phyloP scores from a whole-genome alignment of 2,888 invertebrate species.

The Lasioglossum lativentre region DNA sequence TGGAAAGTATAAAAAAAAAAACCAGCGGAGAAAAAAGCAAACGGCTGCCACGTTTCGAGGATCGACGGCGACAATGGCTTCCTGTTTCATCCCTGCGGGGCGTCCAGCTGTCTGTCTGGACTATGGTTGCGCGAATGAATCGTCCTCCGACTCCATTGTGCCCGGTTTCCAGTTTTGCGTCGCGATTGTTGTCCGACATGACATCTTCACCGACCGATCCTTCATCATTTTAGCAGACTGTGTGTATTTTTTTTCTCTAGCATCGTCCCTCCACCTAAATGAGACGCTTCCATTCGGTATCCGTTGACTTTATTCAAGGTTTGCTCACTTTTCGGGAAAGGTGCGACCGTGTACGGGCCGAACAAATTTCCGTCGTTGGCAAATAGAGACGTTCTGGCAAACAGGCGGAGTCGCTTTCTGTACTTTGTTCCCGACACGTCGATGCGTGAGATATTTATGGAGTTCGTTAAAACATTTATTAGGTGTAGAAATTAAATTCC shows the following conservation, averaged over 20 bases:
- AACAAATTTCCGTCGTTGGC: slow-evolving; percentile 1
- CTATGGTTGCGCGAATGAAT: slow-evolving; percentile 70
- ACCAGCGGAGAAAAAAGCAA: slow-evolving; percentile 43
- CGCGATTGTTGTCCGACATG: slow-evolving; percentile 60
- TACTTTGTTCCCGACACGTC: not conserved
- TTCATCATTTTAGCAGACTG: slow-evolving; percentile 54
- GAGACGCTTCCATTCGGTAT: slow-evolving; percentile 48
- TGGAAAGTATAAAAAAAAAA: slow-evolving; percentile 37
- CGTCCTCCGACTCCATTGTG: slow-evolving; percentile 66
- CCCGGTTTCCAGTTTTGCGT: slow-evolving; percentile 66
- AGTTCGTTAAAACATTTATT: not conserved
- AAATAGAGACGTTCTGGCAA: slow-evolving; percentile 19
- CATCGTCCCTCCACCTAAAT: not conserved
- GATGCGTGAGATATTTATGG: not conserved
- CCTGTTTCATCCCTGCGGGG: slow-evolving; percentile 77
- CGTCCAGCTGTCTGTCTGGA: slow-evolving; percentile 76
- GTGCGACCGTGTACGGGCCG: not conserved
- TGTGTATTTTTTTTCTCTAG: slow-evolving; percentile 17
- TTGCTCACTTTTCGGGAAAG: not conserved
- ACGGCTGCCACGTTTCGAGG: slow-evolving; percentile 62
- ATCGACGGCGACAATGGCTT: slow-evolving; percentile 77
- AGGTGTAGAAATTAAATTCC: not conserved
- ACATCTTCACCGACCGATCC: slow-evolving; percentile 68
- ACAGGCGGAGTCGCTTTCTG: not conserved
- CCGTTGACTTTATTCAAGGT: slow-evolving; percentile 38